Evolutionary conservation across 2,888 invertebrate genomes (phyloP), one percentile per base, ranked within the genome.

Genomic region (Drosophila formosana): DNA sequence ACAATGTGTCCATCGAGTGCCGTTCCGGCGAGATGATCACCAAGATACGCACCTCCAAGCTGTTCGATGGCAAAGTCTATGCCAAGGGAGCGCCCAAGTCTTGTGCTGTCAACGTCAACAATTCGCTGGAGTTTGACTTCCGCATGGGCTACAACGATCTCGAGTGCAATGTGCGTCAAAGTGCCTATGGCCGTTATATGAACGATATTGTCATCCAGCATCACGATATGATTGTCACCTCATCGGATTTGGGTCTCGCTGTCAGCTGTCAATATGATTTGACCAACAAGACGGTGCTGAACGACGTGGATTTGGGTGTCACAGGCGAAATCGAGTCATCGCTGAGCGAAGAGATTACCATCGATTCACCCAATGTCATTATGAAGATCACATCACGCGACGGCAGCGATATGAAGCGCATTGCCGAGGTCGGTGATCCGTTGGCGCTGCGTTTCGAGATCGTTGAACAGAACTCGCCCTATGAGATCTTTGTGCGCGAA

Each of bases 181-280:
- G 97, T 90, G 96, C 91, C 51, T 92, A 96, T 71, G 97, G 97
- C 78, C 95, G 96, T 89, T 97, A 96, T 91, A 94, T 97, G 90
- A 98, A 97, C 92, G 98, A 98, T 93, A 97, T 97, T 72, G 96
- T 98, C 63, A 97, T 98, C 89, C 98, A 98, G 92, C 98, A 98
- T 93, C 98, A 98, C 93, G 98, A 98, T 91, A 97, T 97, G 90
- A 98, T 98, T 88, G 97, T 98, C 75, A 98, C 98, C 76, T 97
- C 97, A 74, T 97, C 97, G 53, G 98, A 98, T 94, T 94, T 98
- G 88, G 98, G 98, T 41, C 94, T 98, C 61, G 97, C 97, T 50
- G 97, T 98, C 68, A 97, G 97, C 78, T 98, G 98, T 92, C 97
- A 98, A 91, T 98, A 98, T 93, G 98, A 98, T 92, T 94, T 98